Conservation (phyloP, 2,113 vertebrate genomes). For the Bufo bufo region DNA sequence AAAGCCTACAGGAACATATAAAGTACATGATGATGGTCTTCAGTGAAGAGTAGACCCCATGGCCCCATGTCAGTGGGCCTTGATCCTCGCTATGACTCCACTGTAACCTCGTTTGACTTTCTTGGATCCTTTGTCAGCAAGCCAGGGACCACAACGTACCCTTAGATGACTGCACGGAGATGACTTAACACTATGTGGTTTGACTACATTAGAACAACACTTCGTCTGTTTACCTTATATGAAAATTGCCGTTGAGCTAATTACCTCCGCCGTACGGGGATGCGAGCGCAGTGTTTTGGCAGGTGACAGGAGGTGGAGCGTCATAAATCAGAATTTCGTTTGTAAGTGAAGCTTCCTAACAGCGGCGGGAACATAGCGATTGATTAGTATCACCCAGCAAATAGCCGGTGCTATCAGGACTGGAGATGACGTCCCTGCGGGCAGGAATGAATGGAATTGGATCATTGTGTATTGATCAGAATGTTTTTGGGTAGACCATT, state of each 20-base stretch:
- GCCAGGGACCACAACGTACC: background rate
- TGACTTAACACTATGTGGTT: background rate
- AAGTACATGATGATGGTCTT: background rate
- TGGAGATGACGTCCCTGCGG: background rate
- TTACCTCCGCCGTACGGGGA: background rate
- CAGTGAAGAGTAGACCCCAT: no score
- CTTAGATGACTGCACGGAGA: background rate
- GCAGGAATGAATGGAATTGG: conserved; percentile 13
- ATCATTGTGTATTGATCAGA: background rate
- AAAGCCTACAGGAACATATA: no score
- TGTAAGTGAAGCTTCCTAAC: background rate
- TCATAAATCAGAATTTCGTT: background rate
- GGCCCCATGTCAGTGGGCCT: background rate
- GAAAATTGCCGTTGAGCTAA: background rate
- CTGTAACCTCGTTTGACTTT: background rate
- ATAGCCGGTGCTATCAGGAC: background rate
- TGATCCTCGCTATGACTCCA: background rate
- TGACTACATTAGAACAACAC: background rate
- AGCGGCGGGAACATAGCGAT: conserved; percentile 26
- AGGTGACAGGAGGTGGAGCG: conserved; percentile 12
- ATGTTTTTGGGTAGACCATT: conserved; percentile 9
- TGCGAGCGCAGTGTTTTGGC: background rate
- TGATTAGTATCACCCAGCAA: background rate
- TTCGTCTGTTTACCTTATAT: background rate
- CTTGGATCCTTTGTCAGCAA: background rate